Evolutionary conservation across 1,140 invertebrate genomes (phyloP).

Genomic region (Ceratoteleas bidentatus): DNA sequence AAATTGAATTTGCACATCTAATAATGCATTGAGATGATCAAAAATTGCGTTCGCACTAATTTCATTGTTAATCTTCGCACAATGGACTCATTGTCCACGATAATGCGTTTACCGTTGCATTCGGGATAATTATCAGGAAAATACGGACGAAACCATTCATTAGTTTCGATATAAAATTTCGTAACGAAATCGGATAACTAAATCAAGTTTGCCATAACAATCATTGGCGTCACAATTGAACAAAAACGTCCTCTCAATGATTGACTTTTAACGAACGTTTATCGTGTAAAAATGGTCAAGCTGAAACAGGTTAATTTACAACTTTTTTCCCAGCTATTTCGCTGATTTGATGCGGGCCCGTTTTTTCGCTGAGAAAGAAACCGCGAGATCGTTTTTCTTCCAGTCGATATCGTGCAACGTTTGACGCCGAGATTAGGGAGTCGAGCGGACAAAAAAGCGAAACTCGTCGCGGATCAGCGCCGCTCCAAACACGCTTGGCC

Average conservation of each 20-base stretch:
- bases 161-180: too few species aligned
- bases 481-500: constrained; percentile 33
- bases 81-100: constrained; percentile 37
- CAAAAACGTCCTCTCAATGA: too few species aligned
- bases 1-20: neutral
- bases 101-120: constrained; percentile 14
- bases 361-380: constrained; percentile 14
- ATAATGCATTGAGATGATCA: constrained; percentile 10
- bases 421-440: constrained; percentile 28
- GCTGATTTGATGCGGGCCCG: too few species aligned
- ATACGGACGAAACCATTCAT: too few species aligned
- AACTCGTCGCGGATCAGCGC: constrained; percentile 52
- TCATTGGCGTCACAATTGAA: too few species aligned
- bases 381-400: constrained; percentile 15
- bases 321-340: too few species aligned
- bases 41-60: constrained; percentile 35
- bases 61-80: constrained; percentile 31
- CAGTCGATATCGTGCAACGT: constrained; percentile 11
- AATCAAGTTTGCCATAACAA: too few species aligned
- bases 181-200: too few species aligned
- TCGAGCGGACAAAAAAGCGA: constrained; percentile 34
- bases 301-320: too few species aligned
- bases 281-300: too few species aligned
- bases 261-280: too few species aligned
- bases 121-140: neutral